phyloP scores from a whole-genome alignment of 2,797 vertebrate species.

The Triplophysa bombifrons region DNA sequence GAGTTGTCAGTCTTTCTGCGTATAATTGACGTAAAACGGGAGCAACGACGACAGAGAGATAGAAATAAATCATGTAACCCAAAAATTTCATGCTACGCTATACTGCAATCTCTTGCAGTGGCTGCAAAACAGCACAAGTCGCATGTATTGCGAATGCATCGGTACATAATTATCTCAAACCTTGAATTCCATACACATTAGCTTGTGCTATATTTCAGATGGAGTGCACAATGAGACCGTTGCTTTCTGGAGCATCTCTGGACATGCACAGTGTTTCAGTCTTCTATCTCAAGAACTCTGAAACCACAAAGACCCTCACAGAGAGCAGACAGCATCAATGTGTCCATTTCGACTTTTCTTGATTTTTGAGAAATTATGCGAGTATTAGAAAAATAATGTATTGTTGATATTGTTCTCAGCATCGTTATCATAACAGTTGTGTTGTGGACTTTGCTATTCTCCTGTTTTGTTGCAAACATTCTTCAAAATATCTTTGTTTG shows the following conservation, averaged over 20 bases:
- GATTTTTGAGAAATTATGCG: neutral
- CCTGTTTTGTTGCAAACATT: no score
- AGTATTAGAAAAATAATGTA: no score
- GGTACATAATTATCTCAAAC: slow-evolving; percentile 25
- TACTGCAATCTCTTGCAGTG: slow-evolving; percentile 10
- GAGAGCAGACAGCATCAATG: neutral
- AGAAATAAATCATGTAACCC: slow-evolving; percentile 2
- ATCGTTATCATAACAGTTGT: no score
- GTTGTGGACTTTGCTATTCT: no score
- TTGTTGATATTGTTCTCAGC: no score
- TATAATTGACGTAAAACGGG: slow-evolving; percentile 26
- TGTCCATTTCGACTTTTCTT: neutral
- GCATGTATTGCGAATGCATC: slow-evolving; percentile 7
- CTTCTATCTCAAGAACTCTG: neutral
- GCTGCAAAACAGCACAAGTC: slow-evolving; percentile 1
- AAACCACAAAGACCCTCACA: neutral
- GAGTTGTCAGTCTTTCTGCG: slow-evolving; percentile 61
- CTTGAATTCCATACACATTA: slow-evolving; percentile 18
- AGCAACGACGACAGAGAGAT: slow-evolving; percentile 18
- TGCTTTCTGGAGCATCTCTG: slow-evolving; percentile 23
- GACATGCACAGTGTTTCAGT: slow-evolving; percentile 1
- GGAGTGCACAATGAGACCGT: slow-evolving; percentile 15
- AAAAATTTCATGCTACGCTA: slow-evolving; percentile 19
- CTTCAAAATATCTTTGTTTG: no score
- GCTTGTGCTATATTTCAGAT: slow-evolving; percentile 21